phyloP scores from a whole-genome alignment of 2,797 vertebrate species.

The Catostomus latipinnis region DNA sequence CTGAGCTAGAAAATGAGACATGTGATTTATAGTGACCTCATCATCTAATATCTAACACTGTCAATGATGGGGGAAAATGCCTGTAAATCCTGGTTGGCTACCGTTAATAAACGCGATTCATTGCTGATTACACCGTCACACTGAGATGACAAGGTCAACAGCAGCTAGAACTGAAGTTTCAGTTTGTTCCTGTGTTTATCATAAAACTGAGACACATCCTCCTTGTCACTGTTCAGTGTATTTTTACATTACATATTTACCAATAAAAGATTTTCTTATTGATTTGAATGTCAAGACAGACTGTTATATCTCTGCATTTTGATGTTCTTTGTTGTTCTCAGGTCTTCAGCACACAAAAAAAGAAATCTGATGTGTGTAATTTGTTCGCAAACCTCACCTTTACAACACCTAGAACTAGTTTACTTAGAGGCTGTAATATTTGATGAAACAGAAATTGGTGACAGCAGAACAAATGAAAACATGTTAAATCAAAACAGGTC shows the following conservation, averaged over 20 bases:
- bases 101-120: slow-evolving; percentile 16
- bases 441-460: no score
- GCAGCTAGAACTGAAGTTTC: neutral
- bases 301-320: no score
- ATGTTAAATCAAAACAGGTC: no score
- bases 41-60: slow-evolving; percentile 24
- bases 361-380: no score
- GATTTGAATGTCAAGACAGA: no score
- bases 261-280: neutral
- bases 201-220: neutral
- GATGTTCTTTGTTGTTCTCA: no score
- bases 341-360: no score
- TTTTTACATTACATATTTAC: neutral
- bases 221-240: neutral
- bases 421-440: no score
- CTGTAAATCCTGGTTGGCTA: slow-evolving; percentile 31
- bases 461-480: no score
- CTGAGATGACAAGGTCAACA: slow-evolving; percentile 34
- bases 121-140: slow-evolving; percentile 15
- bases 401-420: no score
- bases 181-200: neutral
- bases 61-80: slow-evolving; percentile 32
- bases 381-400: no score
- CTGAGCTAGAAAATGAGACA: slow-evolving; percentile 38
- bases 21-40: slow-evolving; percentile 12